Conservation (phyloP, 2,888 invertebrate species). For the Hoplodrina ambigua region DNA sequence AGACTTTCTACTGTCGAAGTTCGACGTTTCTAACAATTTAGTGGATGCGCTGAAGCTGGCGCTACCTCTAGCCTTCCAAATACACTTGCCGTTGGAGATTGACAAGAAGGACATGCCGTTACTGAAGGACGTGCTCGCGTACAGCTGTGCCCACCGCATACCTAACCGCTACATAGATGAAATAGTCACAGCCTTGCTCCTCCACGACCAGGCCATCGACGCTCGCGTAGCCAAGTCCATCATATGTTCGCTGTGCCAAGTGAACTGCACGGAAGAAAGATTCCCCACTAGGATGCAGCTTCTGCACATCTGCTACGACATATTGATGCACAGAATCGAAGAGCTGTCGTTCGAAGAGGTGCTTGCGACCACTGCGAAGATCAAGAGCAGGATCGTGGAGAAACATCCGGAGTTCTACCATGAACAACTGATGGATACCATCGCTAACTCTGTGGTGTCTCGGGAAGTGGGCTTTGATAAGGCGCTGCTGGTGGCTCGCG, state of each 20-base stretch:
- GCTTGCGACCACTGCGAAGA: slow-evolving; percentile 85
- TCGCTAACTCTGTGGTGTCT: slow-evolving; percentile 87
- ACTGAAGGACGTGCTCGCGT: slow-evolving; percentile 89
- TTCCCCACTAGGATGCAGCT: slow-evolving; percentile 85
- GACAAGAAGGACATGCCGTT: slow-evolving; percentile 88
- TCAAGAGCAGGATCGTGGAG: slow-evolving; percentile 83
- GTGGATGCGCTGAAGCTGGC: slow-evolving; percentile 92
- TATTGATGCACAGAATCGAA: slow-evolving; percentile 83
- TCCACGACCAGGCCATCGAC: slow-evolving; percentile 83
- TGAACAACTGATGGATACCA: slow-evolving; percentile 90
- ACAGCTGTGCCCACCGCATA: slow-evolving; percentile 85
- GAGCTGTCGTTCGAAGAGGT: slow-evolving; percentile 86
- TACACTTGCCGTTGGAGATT: slow-evolving; percentile 90
- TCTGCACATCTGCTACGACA: slow-evolving; percentile 87
- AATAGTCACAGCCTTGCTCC: slow-evolving; percentile 87
- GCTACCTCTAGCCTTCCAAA: slow-evolving; percentile 92
- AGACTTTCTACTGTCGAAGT: slow-evolving; percentile 89
- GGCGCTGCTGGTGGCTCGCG: slow-evolving; percentile 86
- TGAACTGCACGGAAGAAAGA: slow-evolving; percentile 80
- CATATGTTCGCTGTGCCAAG: slow-evolving; percentile 89
- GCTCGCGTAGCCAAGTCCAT: slow-evolving; percentile 88
- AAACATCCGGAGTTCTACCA: slow-evolving; percentile 91
- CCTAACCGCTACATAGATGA: slow-evolving; percentile 88
- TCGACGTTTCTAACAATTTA: slow-evolving; percentile 88
- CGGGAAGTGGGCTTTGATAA: slow-evolving; percentile 88